Conservation (phyloP, 1,140 invertebrate genomes). For the Tribolium castaneum region DNA sequence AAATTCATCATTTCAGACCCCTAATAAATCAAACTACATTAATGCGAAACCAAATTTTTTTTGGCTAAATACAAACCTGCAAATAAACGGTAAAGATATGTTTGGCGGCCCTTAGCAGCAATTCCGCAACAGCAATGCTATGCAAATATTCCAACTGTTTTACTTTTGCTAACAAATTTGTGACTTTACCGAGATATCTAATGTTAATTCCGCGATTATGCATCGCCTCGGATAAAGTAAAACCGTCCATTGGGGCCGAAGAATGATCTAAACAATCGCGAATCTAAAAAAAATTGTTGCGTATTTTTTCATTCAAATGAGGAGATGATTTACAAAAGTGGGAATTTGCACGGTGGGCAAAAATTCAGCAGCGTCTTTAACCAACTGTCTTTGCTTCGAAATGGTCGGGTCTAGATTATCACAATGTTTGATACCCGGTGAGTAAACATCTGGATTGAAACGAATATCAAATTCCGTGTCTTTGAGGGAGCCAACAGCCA, state of each 20-base stretch:
- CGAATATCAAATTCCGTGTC: constrained; percentile 95
- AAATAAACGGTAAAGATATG: constrained; percentile 94
- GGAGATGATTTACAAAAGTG: constrained; percentile 79
- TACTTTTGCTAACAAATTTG: constrained; percentile 80
- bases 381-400: constrained; percentile 86
- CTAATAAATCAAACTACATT: constrained; percentile 56
- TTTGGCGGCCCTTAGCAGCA: constrained; percentile 89
- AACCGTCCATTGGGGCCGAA: constrained; percentile 93
- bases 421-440: constrained; percentile 89
- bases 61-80: constrained; percentile 71
- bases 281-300: constrained; percentile 70
- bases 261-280: constrained; percentile 93
- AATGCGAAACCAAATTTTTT: not conserved
- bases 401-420: constrained; percentile 75
- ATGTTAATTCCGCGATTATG: constrained; percentile 97
- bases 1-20: constrained; percentile 90
- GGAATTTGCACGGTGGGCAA: constrained; percentile 94
- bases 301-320: not conserved
- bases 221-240: constrained; percentile 91
- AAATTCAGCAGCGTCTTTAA: constrained; percentile 96
- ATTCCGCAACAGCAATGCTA: constrained; percentile 87
- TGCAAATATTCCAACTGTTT: constrained; percentile 88
- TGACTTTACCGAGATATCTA: constrained; percentile 92
- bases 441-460: constrained; percentile 99
- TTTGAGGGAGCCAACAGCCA: constrained; percentile 91